Evolutionary conservation across 2,113 vertebrate genomes (phyloP).

Genomic region (Podilymbus podiceps): DNA sequence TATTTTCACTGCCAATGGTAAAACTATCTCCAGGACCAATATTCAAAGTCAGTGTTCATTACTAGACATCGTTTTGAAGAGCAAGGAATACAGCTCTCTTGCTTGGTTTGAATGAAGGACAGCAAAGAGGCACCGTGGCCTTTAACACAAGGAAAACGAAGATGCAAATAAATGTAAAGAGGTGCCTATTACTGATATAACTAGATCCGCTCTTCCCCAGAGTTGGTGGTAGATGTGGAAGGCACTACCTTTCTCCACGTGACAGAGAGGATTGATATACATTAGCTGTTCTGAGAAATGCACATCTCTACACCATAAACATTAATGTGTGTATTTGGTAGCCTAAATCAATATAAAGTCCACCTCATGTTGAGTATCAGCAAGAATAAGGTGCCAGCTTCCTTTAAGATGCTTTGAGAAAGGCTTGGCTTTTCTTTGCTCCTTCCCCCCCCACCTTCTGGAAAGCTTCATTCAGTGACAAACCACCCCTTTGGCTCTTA

Average conservation of each 20-base stretch:
- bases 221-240: background rate
- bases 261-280: rapidly evolving
- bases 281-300: background rate
- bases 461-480: background rate
- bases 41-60: background rate
- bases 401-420: background rate
- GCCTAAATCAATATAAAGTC: background rate
- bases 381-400: background rate
- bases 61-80: background rate
- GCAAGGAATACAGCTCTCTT: background rate
- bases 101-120: background rate
- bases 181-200: too few species aligned
- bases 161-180: background rate
- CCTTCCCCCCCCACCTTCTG: background rate
- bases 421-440: background rate
- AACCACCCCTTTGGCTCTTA: background rate
- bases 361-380: background rate
- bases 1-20: background rate
- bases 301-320: background rate
- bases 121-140: too few species aligned
- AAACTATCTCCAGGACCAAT: too few species aligned
- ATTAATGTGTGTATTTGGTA: background rate
- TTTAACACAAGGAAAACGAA: background rate
- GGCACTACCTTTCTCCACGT: background rate
- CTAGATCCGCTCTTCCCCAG: background rate